phyloP scores from a whole-genome alignment of 2,797 vertebrate species.

The Malacoctenus gilli region DNA sequence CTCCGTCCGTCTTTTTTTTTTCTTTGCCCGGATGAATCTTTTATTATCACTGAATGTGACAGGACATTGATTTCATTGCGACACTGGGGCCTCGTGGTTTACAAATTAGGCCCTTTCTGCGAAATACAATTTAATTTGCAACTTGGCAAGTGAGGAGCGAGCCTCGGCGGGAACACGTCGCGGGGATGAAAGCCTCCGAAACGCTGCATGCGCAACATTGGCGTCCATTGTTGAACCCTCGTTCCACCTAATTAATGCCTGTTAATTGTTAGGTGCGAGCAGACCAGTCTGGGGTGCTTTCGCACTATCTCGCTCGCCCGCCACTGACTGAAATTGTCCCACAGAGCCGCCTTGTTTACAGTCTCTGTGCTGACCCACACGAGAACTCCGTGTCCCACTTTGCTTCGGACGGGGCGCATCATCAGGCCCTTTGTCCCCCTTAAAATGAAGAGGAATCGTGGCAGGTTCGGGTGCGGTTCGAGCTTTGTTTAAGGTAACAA shows the following conservation, averaged over 20 bases:
- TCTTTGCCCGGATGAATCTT: background rate
- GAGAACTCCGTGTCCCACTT: constrained; percentile 11
- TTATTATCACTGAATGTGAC: constrained; percentile 2
- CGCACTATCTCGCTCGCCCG: background rate
- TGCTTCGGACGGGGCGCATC: too few species aligned
- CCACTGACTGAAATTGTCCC: constrained; percentile 3
- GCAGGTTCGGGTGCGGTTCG: constrained; percentile 22
- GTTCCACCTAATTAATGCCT: background rate
- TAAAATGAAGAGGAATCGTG: background rate
- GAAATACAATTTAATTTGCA: constrained; percentile 3
- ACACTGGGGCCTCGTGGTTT: background rate
- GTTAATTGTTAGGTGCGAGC: background rate
- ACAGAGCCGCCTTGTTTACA: constrained; percentile 31
- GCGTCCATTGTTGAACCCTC: background rate
- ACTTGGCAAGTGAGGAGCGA: background rate
- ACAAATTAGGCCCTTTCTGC: constrained; percentile 7
- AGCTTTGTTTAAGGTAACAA: constrained; percentile 13
- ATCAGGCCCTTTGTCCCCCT: too few species aligned
- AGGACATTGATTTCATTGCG: constrained; percentile 2
- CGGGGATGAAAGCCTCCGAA: background rate
- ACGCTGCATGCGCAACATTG: background rate
- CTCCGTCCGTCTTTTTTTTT: background rate
- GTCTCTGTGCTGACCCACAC: constrained; percentile 9
- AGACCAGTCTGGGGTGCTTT: background rate
- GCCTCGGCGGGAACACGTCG: background rate